Evolutionary conservation across 1,140 invertebrate genomes (phyloP), one percentile per base, ranked within the genome.

Genomic region (Lanistes nyassanus): DNA sequence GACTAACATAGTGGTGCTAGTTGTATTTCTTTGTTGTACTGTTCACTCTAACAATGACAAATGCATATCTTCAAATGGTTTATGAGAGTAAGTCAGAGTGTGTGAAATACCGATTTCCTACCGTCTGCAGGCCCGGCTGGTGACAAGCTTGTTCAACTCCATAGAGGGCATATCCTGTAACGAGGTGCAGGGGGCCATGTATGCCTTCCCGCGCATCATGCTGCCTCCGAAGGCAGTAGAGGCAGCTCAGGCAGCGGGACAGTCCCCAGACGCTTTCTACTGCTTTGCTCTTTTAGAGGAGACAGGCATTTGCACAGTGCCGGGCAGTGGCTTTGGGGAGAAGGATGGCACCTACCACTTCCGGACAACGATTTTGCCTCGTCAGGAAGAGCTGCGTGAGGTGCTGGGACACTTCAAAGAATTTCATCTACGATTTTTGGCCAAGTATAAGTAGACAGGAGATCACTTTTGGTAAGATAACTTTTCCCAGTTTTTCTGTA

Each of bases 311-410:
- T 94, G 93, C 86, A 93, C 96, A 53, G 96, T 98, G 11, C 94
- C 98, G 56, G 98, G 97, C 47, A 94, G 94, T 80, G 98, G 98
- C 7, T 99, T 99, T 89, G 97, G 97, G 0, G 97, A 99, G 90
- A 91, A 91, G 81, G 93, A 94, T 6, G 97, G 96, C 2, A 86
- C 86, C 5, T 84, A 81, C 70, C 86, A 87, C 81, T 89, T 86
- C 85, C 91, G 92, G 73, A 93, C 92, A 47, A 93, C 93, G 19
- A 99, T 99, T 87, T 89, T 99, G 82, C 97, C 97, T 21, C 95
- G 96, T 84, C 93, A 94, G 2, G 94, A 95, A 0, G 92, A 95
- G 83, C 92, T 98, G 53, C 93, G 94, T 82, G 89, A 90, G 13
- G 97, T 99, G 94, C 90, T 99, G 77, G 90, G 93, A 34, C 93